Evolutionary conservation across 2,888 invertebrate genomes (phyloP).

Genomic region (Euspilapteryx auroguttella): DNA sequence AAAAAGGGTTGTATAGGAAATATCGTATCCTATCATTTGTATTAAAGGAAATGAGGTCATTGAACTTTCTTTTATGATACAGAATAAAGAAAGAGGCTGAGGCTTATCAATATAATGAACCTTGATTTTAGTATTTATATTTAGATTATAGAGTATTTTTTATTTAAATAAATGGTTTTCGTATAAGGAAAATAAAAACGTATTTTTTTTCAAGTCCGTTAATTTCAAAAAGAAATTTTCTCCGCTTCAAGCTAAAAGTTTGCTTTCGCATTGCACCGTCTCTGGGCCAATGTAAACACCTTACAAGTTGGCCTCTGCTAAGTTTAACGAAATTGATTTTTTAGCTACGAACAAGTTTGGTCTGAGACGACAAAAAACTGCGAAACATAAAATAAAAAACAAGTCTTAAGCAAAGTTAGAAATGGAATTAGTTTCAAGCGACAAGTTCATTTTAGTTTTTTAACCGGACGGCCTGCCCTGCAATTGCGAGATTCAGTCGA

Average conservation of each 20-base stretch:
- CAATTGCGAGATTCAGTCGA: constrained; percentile 47
- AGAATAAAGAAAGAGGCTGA: too few species aligned
- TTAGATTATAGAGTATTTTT: too few species aligned
- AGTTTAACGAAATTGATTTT: constrained; percentile 51
- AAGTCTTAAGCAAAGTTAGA: constrained; percentile 50
- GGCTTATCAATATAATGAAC: too few species aligned
- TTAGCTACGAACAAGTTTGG: constrained; percentile 43
- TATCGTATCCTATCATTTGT: too few species aligned
- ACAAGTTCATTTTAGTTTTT: constrained; percentile 57
- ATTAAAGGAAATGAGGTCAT: too few species aligned
- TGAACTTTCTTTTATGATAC: too few species aligned
- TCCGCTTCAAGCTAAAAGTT: constrained; percentile 26
- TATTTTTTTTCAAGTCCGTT: constrained; percentile 33
- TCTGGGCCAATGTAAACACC: constrained; percentile 32
- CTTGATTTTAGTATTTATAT: too few species aligned
- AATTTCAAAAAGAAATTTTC: constrained; percentile 32
- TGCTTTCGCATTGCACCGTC: constrained; percentile 23
- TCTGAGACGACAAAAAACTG: constrained; percentile 26
- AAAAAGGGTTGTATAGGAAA: too few species aligned
- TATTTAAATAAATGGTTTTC: too few species aligned
- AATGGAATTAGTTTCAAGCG: constrained; percentile 58
- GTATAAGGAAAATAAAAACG: too few species aligned
- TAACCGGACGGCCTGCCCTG: constrained; percentile 21
- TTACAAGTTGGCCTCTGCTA: constrained; percentile 36
- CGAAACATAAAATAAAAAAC: constrained; percentile 37